phyloP scores from a whole-genome alignment of 2,113 vertebrate species.

The Hyperoodon ampullatus region DNA sequence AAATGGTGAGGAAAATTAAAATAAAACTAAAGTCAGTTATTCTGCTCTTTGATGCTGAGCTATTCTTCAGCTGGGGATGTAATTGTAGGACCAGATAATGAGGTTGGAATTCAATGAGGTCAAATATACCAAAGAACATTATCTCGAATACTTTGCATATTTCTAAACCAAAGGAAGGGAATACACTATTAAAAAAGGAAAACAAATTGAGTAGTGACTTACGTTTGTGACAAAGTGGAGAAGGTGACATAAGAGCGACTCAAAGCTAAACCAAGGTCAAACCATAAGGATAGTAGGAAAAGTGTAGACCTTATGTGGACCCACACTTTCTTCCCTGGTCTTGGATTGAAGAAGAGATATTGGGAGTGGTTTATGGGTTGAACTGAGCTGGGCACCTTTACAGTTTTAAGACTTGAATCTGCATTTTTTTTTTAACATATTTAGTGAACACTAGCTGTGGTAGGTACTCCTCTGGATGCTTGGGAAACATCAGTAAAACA shows the following conservation, averaged over 20 bases:
- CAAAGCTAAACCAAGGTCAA: too few species aligned
- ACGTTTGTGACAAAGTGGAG: not conserved
- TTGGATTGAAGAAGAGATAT: not conserved
- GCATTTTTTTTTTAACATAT: not conserved
- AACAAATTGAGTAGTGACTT: not conserved
- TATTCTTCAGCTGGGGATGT: not conserved
- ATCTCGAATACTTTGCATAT: not conserved
- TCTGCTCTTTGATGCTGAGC: not conserved
- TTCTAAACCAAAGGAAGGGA: not conserved
- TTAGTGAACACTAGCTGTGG: not conserved
- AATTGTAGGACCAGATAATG: not conserved
- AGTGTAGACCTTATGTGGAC: not conserved
- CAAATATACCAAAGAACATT: not conserved
- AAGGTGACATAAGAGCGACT: too few species aligned
- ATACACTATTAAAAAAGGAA: not conserved
- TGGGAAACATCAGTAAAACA: not conserved
- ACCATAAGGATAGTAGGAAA: not conserved
- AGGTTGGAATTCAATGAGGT: not conserved
- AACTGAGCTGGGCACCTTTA: not conserved
- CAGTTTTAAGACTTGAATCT: not conserved
- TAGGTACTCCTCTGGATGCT: not conserved
- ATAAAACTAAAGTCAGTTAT: not conserved
- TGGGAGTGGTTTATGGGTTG: not conserved
- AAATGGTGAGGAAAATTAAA: not conserved
- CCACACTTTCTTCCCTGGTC: not conserved